Evolutionary conservation across 2,888 invertebrate species (phyloP).

Genomic region (Drosophila histrio): DNA sequence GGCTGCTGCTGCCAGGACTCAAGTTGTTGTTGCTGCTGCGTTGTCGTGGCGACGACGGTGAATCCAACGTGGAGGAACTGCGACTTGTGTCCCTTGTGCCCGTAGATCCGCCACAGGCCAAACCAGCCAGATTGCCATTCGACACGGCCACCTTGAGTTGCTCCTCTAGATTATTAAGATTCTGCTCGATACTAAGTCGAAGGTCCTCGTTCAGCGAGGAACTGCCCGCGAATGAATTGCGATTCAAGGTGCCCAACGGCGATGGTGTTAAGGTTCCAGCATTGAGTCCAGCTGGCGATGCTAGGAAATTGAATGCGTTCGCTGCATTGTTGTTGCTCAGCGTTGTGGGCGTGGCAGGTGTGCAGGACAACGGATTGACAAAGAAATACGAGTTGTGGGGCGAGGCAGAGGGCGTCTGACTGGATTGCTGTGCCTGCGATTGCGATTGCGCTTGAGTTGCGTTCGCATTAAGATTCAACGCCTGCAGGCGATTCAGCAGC

Average conservation of each 20-base stretch:
- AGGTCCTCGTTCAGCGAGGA: slow-evolving; percentile 80
- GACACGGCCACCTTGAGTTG: slow-evolving; percentile 85
- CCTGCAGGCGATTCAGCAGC: slow-evolving; percentile 83
- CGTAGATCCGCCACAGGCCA: slow-evolving; percentile 66
- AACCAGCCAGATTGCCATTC: slow-evolving; percentile 83
- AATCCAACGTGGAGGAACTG: slow-evolving; percentile 79
- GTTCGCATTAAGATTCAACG: slow-evolving; percentile 81
- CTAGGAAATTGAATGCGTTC: slow-evolving; percentile 81
- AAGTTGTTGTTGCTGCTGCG: slow-evolving; percentile 67
- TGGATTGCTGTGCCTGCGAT: slow-evolving; percentile 67
- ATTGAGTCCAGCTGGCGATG: slow-evolving; percentile 67
- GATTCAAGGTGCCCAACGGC: slow-evolving; percentile 82
- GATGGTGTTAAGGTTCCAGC: slow-evolving; percentile 81
- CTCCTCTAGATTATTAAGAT: slow-evolving; percentile 85
- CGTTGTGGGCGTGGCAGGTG: slow-evolving; percentile 67
- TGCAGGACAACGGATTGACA: slow-evolving; percentile 83
- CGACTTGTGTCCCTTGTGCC: slow-evolving; percentile 78
- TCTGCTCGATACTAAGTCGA: slow-evolving; percentile 82
- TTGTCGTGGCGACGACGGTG: slow-evolving; percentile 68
- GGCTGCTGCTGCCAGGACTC: slow-evolving; percentile 60
- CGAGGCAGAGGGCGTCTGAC: slow-evolving; percentile 71
- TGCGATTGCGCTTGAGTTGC: slow-evolving; percentile 27
- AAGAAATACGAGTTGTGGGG: slow-evolving; percentile 84
- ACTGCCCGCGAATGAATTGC: slow-evolving; percentile 83
- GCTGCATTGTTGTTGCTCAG: slow-evolving; percentile 61